Evolutionary conservation across 2,113 vertebrate genomes (phyloP).

Genomic region (Pseudonaja textilis): DNA sequence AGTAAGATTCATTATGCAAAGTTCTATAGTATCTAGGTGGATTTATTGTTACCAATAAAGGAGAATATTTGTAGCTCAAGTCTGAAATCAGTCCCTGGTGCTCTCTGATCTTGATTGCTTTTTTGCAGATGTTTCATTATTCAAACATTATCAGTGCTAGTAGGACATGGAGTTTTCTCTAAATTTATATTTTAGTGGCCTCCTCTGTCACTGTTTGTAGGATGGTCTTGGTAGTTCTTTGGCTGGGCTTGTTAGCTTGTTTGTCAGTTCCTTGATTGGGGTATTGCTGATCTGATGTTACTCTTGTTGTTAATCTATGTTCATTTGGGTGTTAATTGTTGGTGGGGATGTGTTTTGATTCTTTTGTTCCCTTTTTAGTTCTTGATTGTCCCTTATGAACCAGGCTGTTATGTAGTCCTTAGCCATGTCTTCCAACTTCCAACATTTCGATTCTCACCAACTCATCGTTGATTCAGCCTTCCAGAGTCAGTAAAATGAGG

Average conservation of each 20-base stretch:
- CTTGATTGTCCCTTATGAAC: background rate
- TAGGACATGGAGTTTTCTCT: background rate
- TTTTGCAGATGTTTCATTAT: background rate
- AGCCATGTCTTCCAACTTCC: background rate
- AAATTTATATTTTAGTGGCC: background rate
- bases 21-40: background rate
- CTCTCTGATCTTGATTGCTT: background rate
- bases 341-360: background rate
- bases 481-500: background rate
- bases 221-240: background rate
- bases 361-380: background rate
- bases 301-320: background rate
- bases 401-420: background rate
- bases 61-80: background rate
- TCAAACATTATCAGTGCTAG: background rate
- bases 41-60: background rate
- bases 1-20: background rate
- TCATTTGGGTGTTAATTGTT: background rate
- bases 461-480: background rate
- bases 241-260: background rate
- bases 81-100: background rate
- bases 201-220: background rate
- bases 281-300: background rate
- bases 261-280: background rate
- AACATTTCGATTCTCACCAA: background rate